Evolutionary conservation across 2,113 vertebrate species (phyloP).

Genomic region (Oncorhynchus nerka): DNA sequence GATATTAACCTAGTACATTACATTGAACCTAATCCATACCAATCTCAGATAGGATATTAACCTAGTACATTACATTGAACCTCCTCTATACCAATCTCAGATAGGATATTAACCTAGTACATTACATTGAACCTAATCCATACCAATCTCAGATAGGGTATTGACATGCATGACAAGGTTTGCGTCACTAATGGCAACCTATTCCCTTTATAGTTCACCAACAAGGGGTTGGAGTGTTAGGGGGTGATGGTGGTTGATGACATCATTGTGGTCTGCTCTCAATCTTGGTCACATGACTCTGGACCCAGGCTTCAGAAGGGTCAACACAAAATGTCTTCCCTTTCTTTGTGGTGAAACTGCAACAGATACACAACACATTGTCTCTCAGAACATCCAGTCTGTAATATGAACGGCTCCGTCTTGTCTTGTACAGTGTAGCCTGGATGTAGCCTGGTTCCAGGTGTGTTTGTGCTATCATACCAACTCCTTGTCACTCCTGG

Average conservation of each 20-base stretch:
- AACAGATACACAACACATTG: not conserved
- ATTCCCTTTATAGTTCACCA: no score
- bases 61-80: no score
- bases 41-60: no score
- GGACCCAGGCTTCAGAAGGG: not conserved
- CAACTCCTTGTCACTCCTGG: not conserved
- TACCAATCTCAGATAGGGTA: no score
- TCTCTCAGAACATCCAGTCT: not conserved
- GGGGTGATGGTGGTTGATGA: not conserved
- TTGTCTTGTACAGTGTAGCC: not conserved
- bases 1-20: no score
- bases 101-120: no score
- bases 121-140: no score
- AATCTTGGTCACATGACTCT: not conserved
- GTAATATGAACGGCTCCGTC: not conserved
- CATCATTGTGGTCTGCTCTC: not conserved
- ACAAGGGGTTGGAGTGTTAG: no score
- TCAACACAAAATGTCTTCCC: not conserved
- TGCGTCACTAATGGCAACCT: no score
- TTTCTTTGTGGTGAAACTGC: not conserved
- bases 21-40: no score
- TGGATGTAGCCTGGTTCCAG: not conserved
- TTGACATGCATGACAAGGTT: no score
- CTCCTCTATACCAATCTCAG: no score
- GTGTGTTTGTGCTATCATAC: not conserved